These are phyloP conservation scores for Platysteira castanea DNA, from an alignment of 2,113 vertebrate species.

Conservation along the genomic window DNA sequence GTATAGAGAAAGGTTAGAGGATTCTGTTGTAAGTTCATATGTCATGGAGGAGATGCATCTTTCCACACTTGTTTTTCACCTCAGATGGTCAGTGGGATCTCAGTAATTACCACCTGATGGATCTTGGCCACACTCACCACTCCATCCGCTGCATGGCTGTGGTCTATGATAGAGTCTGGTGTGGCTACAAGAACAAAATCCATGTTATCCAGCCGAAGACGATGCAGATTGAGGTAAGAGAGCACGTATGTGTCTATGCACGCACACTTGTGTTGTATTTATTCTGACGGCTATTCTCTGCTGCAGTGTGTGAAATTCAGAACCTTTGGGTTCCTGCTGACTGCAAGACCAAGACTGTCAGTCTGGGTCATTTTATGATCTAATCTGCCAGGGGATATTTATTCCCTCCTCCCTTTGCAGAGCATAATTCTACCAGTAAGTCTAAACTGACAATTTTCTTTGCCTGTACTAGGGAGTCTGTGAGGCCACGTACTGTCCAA, in stretches of 20 bases:
- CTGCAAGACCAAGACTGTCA: neutral
- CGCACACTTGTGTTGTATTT: neutral
- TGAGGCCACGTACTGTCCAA: neutral
- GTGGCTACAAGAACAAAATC: constrained; percentile 98
- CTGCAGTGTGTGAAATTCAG: neutral
- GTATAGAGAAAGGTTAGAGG: neutral
- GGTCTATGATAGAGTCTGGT: constrained; percentile 96
- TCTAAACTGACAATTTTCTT: neutral
- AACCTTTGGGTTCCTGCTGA: neutral
- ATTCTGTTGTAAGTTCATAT: neutral
- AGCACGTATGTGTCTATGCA: rapidly evolving
- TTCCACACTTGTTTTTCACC: neutral
- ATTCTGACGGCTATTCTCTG: neutral
- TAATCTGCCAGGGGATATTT: neutral
- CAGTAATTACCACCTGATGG: constrained; percentile 97
- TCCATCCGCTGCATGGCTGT: constrained; percentile 99
- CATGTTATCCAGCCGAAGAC: constrained; percentile 98
- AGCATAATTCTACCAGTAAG: neutral
- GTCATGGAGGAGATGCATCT: neutral
- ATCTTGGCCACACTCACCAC: constrained; percentile 94
- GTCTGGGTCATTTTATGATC: neutral
- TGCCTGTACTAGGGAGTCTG: neutral
- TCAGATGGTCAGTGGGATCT: constrained; percentile 96
- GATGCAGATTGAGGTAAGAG: constrained; percentile 93
- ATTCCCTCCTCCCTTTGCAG: neutral